Evolutionary conservation across 1,140 invertebrate species (phyloP).

Genomic region (Lordiphosa mommai): DNA sequence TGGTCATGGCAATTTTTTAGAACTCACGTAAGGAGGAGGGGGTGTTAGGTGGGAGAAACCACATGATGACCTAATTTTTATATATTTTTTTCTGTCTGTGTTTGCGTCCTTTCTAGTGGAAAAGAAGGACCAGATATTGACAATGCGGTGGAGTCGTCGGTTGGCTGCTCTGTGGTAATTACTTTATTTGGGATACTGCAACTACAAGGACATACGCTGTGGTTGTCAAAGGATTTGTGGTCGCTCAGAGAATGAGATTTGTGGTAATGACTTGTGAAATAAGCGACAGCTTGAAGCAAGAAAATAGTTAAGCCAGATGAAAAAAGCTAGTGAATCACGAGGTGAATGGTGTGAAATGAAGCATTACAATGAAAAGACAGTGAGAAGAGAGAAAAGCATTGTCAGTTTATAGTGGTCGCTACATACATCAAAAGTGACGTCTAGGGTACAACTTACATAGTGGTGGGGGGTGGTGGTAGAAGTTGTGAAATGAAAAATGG

Average conservation of each 20-base stretch:
- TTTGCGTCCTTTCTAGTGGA: background rate
- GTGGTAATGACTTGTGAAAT: constrained; percentile 68
- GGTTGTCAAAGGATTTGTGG: constrained; percentile 31
- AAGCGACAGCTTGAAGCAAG: constrained; percentile 43
- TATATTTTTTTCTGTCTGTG: background rate
- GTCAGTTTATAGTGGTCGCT: constrained; percentile 32
- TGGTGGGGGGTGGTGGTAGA: constrained; percentile 13
- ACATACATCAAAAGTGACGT: constrained; percentile 71
- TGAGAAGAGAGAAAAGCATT: constrained; percentile 5
- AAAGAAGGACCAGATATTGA: background rate
- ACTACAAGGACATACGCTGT: constrained; percentile 17
- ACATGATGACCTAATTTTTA: constrained; percentile 45
- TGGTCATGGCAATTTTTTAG: constrained; percentile 48
- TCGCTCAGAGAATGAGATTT: constrained; percentile 44
- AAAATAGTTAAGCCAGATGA: constrained; percentile 43
- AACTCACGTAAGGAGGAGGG: constrained; percentile 7
- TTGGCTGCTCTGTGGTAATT: constrained; percentile 34
- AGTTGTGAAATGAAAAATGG: constrained; percentile 9
- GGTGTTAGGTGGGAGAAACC: constrained; percentile 4
- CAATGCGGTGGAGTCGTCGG: constrained; percentile 18
- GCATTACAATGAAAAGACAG: constrained; percentile 1
- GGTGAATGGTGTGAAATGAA: constrained; percentile 1
- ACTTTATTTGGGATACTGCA: constrained; percentile 22
- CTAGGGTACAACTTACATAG: constrained; percentile 66
- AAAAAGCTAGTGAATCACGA: constrained; percentile 13